Conservation (phyloP, 2,888 invertebrate species). For the Caenorhabditis sp. region DNA sequence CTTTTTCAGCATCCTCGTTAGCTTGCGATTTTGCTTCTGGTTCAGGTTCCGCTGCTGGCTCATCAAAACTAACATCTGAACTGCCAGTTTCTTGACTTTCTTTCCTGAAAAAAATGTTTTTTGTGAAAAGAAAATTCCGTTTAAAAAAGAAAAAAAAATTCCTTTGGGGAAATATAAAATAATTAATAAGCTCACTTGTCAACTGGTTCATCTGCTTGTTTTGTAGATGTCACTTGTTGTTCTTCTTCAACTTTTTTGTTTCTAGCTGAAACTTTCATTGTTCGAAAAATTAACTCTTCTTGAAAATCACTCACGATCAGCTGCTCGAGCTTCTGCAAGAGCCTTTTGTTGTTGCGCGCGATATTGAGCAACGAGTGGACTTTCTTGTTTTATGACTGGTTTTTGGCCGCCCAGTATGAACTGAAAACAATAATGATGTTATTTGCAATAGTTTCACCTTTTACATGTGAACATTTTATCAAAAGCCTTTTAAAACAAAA, state of each 20-base stretch:
- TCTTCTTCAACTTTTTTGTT: slow-evolving; percentile 4
- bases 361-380: slow-evolving; percentile 39
- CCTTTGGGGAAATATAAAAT: too few relatives aligned
- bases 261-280: slow-evolving; percentile 1
- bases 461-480: too few relatives aligned
- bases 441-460: too few relatives aligned
- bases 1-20: neutral
- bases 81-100: too few relatives aligned
- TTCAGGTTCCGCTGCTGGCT: neutral
- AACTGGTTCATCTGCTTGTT: neutral
- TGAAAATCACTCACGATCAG: slow-evolving; percentile 6
- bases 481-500: too few relatives aligned
- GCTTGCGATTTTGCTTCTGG: neutral
- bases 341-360: slow-evolving; percentile 35
- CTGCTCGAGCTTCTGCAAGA: slow-evolving; percentile 17
- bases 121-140: too few relatives aligned
- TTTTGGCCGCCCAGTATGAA: neutral
- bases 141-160: too few relatives aligned
- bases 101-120: too few relatives aligned
- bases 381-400: slow-evolving; percentile 10
- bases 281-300: too few relatives aligned
- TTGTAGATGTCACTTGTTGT: neutral
- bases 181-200: neutral
- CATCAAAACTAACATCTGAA: neutral
- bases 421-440: neutral